Evolutionary conservation across 2,113 vertebrate species (phyloP).

Genomic region (Microtus ochrogaster): DNA sequence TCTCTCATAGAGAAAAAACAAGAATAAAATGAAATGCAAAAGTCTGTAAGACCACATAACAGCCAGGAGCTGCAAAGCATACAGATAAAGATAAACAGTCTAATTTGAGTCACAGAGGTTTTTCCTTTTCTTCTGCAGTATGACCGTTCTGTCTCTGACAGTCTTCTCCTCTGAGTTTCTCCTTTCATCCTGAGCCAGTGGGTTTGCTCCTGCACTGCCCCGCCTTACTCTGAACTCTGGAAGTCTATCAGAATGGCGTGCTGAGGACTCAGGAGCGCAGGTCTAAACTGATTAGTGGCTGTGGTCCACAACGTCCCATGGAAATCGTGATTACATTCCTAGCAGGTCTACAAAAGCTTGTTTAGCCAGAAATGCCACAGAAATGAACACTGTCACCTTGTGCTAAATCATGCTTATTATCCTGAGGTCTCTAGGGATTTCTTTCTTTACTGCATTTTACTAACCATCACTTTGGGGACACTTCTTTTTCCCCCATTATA

Average conservation of each 20-base stretch:
- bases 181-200: not conserved
- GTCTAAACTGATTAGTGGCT: slow-evolving; percentile 40
- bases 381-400: slow-evolving; percentile 63
- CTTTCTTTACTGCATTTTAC: slow-evolving; percentile 45
- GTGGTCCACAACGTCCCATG: not conserved
- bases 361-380: slow-evolving; percentile 33
- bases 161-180: not conserved
- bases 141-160: not conserved
- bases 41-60: not conserved
- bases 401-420: slow-evolving; percentile 42
- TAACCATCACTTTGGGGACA: slow-evolving; percentile 23
- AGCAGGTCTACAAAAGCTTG: slow-evolving; percentile 23
- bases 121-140: not conserved
- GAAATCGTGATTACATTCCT: slow-evolving; percentile 59
- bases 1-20: not conserved
- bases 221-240: not conserved
- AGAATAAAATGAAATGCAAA: not conserved
- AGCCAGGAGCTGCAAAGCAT: not conserved
- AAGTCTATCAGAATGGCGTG: not conserved
- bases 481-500: slow-evolving; percentile 25
- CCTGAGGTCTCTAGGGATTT: slow-evolving; percentile 47
- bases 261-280: not conserved
- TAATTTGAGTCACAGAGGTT: not conserved
- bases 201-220: not conserved
- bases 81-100: not conserved